Percentiles rank a stretch among this genome's conserved stretches.
These are phyloP conservation scores for Drosophila mayri DNA, from an alignment of 1,140 invertebrate species.

Conservation along the genomic window DNA sequence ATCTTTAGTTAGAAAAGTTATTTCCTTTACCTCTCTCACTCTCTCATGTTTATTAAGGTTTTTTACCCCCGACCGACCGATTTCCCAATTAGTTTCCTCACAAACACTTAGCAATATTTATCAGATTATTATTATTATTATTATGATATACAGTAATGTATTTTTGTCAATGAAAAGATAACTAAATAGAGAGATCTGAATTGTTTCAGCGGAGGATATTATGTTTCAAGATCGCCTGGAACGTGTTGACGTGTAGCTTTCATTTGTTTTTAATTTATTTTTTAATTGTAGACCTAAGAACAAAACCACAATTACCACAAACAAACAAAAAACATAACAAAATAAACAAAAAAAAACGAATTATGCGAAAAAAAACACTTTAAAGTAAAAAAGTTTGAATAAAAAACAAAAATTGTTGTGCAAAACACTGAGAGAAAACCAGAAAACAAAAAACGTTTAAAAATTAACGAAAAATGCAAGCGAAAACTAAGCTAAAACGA, in stretches of 20 bases:
- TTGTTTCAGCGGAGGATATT: conserved; percentile 50
- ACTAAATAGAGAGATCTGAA: conserved; percentile 16
- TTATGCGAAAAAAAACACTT: conserved; percentile 38
- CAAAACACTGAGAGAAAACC: conserved; percentile 23
- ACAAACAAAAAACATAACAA: conserved; percentile 41
- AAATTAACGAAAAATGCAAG: conserved; percentile 56
- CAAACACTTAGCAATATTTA: conserved; percentile 32
- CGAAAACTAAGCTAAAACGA: conserved; percentile 51
- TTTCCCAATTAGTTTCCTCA: conserved; percentile 27
- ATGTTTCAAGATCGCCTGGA: conserved; percentile 39
- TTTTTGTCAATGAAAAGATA: conserved; percentile 39
- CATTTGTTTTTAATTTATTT: conserved; percentile 73
- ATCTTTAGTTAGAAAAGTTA: conserved; percentile 76
- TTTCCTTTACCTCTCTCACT: conserved; percentile 15
- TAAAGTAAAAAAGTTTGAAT: conserved; percentile 42
- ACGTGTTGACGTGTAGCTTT: conserved; percentile 60
- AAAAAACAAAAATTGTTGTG: conserved; percentile 56
- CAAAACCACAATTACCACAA: conserved; percentile 31
- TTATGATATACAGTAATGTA: conserved; percentile 22
- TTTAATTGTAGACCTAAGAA: conserved; percentile 58
- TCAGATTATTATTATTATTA: conserved; percentile 8
- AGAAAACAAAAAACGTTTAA: conserved; percentile 40
- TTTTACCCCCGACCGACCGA: conserved; percentile 10
- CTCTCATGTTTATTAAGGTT: conserved; percentile 15
- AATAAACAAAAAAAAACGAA: conserved; percentile 22